Evolutionary conservation across 2,888 invertebrate genomes (phyloP).

Genomic region (Teinopalpus imperialis): DNA sequence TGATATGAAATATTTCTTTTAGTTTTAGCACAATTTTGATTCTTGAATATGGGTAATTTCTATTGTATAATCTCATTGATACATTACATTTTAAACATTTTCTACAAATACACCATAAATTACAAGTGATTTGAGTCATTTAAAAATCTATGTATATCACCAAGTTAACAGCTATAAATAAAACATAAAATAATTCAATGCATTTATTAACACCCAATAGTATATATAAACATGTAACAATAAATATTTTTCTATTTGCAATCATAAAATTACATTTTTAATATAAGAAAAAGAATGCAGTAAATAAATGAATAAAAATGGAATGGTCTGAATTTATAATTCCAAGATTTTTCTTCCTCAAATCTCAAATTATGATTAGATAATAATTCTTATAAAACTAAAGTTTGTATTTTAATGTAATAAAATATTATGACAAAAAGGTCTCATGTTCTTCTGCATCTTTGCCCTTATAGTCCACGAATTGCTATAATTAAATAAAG

Average conservation of each 20-base stretch:
- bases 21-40: too few species aligned
- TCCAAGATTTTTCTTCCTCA: not conserved
- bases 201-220: conserved; percentile 15
- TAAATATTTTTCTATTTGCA: conserved; percentile 1
- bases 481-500: conserved; percentile 2
- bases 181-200: conserved; percentile 14
- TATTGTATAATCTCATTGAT: too few species aligned
- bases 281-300: not conserved
- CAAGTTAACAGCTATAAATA: conserved; percentile 4
- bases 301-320: conserved; percentile 4
- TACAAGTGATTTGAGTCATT: too few species aligned
- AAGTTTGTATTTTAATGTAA: not conserved
- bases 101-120: too few species aligned
- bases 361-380: not conserved
- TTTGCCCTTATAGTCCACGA: conserved; percentile 2
- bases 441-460: not conserved
- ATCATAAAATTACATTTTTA: not conserved
- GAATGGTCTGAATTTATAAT: conserved; percentile 10
- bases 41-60: too few species aligned
- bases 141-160: too few species aligned
- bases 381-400: not conserved
- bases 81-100: too few species aligned
- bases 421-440: not conserved
- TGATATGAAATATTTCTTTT: too few species aligned
- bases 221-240: conserved; percentile 2